Evolutionary conservation across 2,113 vertebrate species (phyloP).

Genomic region (Protomyctophum bolini): DNA sequence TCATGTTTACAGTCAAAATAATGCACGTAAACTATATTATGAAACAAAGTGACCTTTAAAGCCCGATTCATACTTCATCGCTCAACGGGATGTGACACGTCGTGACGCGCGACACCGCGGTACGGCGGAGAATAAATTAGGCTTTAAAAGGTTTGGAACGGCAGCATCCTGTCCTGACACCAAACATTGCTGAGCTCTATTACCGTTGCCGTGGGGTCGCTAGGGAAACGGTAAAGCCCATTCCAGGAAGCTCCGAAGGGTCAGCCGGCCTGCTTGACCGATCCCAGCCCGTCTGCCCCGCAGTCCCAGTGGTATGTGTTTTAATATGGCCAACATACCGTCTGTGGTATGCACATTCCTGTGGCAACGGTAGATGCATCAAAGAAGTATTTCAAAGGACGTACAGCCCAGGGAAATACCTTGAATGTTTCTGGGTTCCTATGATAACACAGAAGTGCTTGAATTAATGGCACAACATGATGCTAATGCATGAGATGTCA

Average conservation of each 20-base stretch:
- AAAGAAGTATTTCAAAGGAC: conserved; percentile 41
- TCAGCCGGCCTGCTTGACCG: conserved; percentile 65
- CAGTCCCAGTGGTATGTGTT: conserved; percentile 59
- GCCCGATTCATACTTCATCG: no score
- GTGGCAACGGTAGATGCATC: conserved; percentile 51
- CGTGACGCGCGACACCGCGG: no score
- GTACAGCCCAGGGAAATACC: conserved; percentile 42
- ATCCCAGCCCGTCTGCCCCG: conserved; percentile 43
- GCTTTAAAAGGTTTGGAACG: conserved; percentile 30
- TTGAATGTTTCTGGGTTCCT: conserved; percentile 38
- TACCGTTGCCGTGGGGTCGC: conserved; percentile 71
- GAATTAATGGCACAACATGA: conserved; percentile 37
- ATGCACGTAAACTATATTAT: conserved; percentile 17
- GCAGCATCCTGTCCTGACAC: conserved; percentile 67
- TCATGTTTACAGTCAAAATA: conserved; percentile 24
- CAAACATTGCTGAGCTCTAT: conserved; percentile 75
- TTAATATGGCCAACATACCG: conserved; percentile 60
- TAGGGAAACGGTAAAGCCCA: conserved; percentile 70
- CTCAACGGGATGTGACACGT: no score
- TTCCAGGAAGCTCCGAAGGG: conserved; percentile 63
- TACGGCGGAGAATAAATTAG: conserved; percentile 8
- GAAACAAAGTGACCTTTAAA: conserved; percentile 43
- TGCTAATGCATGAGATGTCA: conserved; percentile 47
- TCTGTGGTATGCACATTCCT: conserved; percentile 63
- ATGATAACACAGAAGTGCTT: conserved; percentile 26